Evolutionary conservation across 2,797 vertebrate genomes (phyloP).

Genomic region (Hephaestus fuliginosus): DNA sequence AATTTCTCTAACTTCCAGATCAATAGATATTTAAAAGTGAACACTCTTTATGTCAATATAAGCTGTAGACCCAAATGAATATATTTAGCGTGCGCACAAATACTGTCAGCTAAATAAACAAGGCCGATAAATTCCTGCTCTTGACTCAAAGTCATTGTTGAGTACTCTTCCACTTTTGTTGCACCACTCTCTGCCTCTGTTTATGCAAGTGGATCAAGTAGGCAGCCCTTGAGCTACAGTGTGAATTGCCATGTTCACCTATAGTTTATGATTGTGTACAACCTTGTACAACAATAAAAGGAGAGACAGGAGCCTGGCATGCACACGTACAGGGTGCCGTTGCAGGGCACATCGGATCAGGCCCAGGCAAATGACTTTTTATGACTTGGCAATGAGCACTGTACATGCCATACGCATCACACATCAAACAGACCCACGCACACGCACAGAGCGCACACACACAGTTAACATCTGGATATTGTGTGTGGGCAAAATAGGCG

Average conservation of each 20-base stretch:
- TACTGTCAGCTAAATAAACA: neutral
- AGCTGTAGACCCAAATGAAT: neutral
- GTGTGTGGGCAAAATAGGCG: constrained; percentile 49
- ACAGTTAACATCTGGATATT: constrained; percentile 74
- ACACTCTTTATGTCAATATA: neutral
- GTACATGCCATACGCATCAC: constrained; percentile 78
- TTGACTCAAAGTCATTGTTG: constrained; percentile 14
- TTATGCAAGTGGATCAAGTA: constrained; percentile 46
- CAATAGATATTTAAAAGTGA: constrained; percentile 8
- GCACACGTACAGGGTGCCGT: constrained; percentile 27
- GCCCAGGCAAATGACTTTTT: constrained; percentile 69
- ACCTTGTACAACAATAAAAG: constrained; percentile 42
- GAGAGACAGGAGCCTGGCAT: constrained; percentile 32
- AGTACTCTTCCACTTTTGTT: constrained; percentile 17
- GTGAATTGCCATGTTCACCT: constrained; percentile 28
- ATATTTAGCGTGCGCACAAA: neutral
- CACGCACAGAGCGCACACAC: constrained; percentile 29
- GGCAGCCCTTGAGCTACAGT: constrained; percentile 19
- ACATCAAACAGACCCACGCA: constrained; percentile 65
- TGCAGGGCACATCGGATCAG: constrained; percentile 67
- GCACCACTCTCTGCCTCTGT: constrained; percentile 12
- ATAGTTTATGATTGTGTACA: constrained; percentile 47
- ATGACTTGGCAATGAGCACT: constrained; percentile 71
- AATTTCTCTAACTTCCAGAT: constrained; percentile 23
- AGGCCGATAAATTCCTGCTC: neutral